Evolutionary conservation across 2,797 vertebrate genomes (phyloP).

Genomic region (Rhynchotus rufescens): DNA sequence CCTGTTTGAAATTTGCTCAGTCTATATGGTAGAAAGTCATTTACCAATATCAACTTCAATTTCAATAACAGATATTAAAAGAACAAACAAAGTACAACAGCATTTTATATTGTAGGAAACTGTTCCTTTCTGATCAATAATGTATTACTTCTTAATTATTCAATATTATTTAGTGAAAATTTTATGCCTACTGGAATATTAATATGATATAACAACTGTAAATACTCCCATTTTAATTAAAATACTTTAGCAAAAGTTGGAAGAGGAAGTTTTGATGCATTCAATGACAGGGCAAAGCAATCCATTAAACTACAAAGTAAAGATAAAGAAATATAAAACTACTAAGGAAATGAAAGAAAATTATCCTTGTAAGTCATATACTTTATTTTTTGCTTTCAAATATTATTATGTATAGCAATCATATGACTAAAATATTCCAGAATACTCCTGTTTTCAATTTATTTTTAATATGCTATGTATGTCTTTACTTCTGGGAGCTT

Average conservation of each 20-base stretch:
- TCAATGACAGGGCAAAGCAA: constrained; percentile 17
- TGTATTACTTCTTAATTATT: constrained; percentile 80
- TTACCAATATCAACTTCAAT: constrained; percentile 27
- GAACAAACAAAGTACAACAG: neutral
- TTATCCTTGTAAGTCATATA: constrained; percentile 3
- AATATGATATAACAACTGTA: constrained; percentile 71
- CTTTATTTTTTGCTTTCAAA: neutral
- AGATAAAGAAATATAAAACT: constrained; percentile 8
- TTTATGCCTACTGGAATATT: constrained; percentile 72
- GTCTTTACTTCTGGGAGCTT: neutral
- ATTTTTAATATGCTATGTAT: neutral
- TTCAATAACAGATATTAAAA: constrained; percentile 47
- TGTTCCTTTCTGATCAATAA: constrained; percentile 75
- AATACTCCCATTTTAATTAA: constrained; percentile 77
- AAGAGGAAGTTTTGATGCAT: constrained; percentile 35
- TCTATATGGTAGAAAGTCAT: constrained; percentile 1
- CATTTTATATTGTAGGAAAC: constrained; percentile 41
- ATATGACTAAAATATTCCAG: constrained; percentile 5
- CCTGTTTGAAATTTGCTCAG: constrained; percentile 1
- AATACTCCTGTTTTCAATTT: neutral
- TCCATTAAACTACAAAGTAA: constrained; percentile 23
- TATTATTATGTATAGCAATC: neutral
- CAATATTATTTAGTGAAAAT: constrained; percentile 77
- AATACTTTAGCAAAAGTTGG: constrained; percentile 58
- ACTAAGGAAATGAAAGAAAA: neutral